These are phyloP conservation scores for Megathymus violae DNA, from an alignment of 1,140 invertebrate species.

Conservation along the genomic window DNA sequence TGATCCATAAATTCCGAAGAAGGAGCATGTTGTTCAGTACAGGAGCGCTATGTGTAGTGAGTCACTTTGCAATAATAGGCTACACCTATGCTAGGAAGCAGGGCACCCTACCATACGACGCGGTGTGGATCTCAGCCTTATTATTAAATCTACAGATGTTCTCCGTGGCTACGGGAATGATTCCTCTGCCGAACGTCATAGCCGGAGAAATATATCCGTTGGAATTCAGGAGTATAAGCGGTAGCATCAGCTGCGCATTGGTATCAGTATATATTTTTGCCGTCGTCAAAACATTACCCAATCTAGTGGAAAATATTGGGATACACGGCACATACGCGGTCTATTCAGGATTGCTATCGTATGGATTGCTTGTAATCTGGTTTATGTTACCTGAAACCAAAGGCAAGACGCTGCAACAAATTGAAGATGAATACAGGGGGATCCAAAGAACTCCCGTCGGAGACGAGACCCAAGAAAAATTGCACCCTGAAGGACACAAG, in stretches of 20 bases:
- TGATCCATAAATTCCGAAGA: slow-evolving; percentile 62
- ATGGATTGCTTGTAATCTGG: slow-evolving; percentile 53
- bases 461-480: slow-evolving; percentile 9
- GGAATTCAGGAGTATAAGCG: slow-evolving; percentile 55
- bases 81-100: slow-evolving; percentile 50
- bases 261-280: slow-evolving; percentile 46
- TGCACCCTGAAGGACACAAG: neutral
- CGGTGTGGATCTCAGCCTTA: slow-evolving; percentile 60
- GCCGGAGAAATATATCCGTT: slow-evolving; percentile 66
- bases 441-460: neutral
- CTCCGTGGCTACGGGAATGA: slow-evolving; percentile 57
- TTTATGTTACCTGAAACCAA: slow-evolving; percentile 62
- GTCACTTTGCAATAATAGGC: slow-evolving; percentile 51
- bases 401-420: slow-evolving; percentile 63
- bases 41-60: slow-evolving; percentile 47
- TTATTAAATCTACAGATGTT: slow-evolving; percentile 61
- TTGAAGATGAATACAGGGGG: slow-evolving; percentile 55
- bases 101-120: slow-evolving; percentile 41
- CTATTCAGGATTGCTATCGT: slow-evolving; percentile 47
- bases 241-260: slow-evolving; percentile 49
- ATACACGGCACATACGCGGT: slow-evolving; percentile 57
- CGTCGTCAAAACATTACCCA: slow-evolving; percentile 48
- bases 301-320: slow-evolving; percentile 44
- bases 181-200: slow-evolving; percentile 65
- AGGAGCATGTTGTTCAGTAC: slow-evolving; percentile 58